phyloP scores from a whole-genome alignment of 2,113 vertebrate species.

The Pelobates fuscus region DNA sequence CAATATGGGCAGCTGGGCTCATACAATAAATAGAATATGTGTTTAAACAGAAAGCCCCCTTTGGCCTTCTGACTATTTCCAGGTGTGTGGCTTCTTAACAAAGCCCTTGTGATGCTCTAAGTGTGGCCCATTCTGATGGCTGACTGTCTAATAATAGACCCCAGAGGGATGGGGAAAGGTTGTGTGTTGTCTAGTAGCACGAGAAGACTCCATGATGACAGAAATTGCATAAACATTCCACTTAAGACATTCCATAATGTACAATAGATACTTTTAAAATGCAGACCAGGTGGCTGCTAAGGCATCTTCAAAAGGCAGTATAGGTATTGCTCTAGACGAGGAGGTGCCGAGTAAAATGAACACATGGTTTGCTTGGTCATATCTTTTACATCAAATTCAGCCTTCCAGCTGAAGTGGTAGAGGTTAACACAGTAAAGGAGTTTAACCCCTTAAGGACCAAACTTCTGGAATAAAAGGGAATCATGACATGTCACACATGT shows the following conservation, averaged over 20 bases:
- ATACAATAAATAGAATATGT: not conserved
- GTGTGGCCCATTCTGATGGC: constrained; percentile 1
- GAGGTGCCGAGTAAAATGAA: constrained; percentile 6
- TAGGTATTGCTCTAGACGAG: constrained; percentile 11
- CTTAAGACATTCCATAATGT: constrained; percentile 25
- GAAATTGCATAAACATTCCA: not conserved
- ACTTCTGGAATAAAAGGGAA: too few relatives aligned
- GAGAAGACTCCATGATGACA: constrained; percentile 34
- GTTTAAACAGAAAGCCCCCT: not conserved
- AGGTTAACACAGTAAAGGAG: too few relatives aligned
- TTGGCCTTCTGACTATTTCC: not conserved
- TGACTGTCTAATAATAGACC: not conserved
- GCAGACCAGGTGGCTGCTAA: constrained; percentile 31
- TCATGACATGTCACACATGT: too few relatives aligned
- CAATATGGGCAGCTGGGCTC: too few relatives aligned
- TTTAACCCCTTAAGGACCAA: too few relatives aligned
- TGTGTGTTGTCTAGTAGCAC: not conserved
- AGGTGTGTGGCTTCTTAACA: constrained; percentile 22
- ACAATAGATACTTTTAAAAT: constrained; percentile 30
- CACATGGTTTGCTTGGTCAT: not conserved
- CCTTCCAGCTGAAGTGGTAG: too few relatives aligned
- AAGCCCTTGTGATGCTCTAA: not conserved
- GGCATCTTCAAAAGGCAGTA: constrained; percentile 15
- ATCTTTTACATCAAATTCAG: not conserved
- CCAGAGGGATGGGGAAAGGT: not conserved